Conservation (phyloP, 2,888 invertebrate genomes). For the Eupeodes latifasciatus region DNA sequence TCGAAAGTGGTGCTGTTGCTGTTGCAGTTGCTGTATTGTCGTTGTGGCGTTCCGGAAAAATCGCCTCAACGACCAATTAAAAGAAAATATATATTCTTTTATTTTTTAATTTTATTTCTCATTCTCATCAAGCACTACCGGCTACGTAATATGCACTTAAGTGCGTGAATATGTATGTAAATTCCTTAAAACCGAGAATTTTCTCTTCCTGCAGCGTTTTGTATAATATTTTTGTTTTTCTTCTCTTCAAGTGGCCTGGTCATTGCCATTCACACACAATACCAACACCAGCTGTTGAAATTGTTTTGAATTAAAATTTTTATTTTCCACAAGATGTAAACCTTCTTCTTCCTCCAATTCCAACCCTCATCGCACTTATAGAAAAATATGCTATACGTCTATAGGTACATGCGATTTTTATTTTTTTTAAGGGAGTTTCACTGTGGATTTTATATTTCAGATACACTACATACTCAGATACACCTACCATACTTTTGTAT, state of each 20-base stretch:
- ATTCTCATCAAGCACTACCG: conserved; percentile 49
- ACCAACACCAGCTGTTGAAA: conserved; percentile 51
- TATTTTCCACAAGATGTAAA: conserved; percentile 5
- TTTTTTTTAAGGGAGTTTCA: neutral
- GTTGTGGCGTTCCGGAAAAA: conserved; percentile 34
- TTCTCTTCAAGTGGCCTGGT: conserved; percentile 60
- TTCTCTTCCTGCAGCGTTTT: conserved; percentile 37
- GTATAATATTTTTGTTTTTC: conserved; percentile 28
- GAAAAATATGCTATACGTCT: neutral
- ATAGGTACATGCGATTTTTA: neutral
- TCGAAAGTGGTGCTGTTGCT: neutral
- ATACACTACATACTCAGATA: too few species aligned
- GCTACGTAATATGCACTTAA: conserved; percentile 46
- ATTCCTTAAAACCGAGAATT: conserved; percentile 22
- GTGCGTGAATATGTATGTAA: conserved; percentile 46
- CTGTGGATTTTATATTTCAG: too few species aligned
- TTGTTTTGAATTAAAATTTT: conserved; percentile 30
- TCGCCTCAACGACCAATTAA: conserved; percentile 57
- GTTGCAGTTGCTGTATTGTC: neutral
- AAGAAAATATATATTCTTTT: conserved; percentile 6
- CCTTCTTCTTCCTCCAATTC: neutral
- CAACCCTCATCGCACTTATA: neutral
- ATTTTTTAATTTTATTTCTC: neutral
- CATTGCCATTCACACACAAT: conserved; percentile 41
- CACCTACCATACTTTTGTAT: neutral